Percentiles rank a stretch among this genome's conserved stretches.
phyloP scores from a whole-genome alignment of 2,113 vertebrate genomes.

The Brachionichthys hirsutus region DNA sequence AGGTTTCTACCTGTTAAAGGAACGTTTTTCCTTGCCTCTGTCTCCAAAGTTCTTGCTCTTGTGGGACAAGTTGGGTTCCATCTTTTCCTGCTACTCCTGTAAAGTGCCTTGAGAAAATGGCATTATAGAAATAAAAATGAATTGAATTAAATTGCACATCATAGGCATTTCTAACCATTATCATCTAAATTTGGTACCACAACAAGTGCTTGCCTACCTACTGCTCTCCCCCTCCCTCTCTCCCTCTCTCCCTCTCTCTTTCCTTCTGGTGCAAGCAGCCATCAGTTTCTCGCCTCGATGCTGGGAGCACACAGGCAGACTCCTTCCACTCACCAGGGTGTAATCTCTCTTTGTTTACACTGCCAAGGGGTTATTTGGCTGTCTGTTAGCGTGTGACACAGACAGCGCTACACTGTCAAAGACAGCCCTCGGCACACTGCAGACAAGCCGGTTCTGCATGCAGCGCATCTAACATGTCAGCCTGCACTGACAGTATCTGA shows the following conservation, averaged over 20 bases:
- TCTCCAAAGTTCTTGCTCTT: too few species aligned
- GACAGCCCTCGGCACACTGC: slow-evolving; percentile 63
- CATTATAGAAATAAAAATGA: too few species aligned
- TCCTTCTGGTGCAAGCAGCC: slow-evolving; percentile 53
- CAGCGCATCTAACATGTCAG: slow-evolving; percentile 65
- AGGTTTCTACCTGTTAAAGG: too few species aligned
- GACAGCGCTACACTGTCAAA: slow-evolving; percentile 73
- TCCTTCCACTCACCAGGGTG: slow-evolving; percentile 77
- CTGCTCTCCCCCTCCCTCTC: background rate
- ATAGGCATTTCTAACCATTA: slow-evolving; percentile 27
- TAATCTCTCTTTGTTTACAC: slow-evolving; percentile 82
- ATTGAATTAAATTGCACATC: background rate
- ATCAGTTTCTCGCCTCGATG: slow-evolving; percentile 53
- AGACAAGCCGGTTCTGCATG: slow-evolving; percentile 63
- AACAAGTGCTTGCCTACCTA: slow-evolving; percentile 26
- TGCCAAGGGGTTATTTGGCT: slow-evolving; percentile 80
- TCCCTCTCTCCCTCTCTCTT: slow-evolving; percentile 10
- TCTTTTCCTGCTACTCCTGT: too few species aligned
- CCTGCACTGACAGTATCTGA: slow-evolving; percentile 65
- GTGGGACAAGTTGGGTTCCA: too few species aligned
- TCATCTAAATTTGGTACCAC: slow-evolving; percentile 32
- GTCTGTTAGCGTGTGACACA: slow-evolving; percentile 78
- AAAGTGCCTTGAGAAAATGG: too few species aligned
- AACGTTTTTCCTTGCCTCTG: too few species aligned
- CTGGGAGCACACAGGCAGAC: slow-evolving; percentile 67